phyloP scores from a whole-genome alignment of 2,113 vertebrate genomes.

The Hippoglossus stenolepis region DNA sequence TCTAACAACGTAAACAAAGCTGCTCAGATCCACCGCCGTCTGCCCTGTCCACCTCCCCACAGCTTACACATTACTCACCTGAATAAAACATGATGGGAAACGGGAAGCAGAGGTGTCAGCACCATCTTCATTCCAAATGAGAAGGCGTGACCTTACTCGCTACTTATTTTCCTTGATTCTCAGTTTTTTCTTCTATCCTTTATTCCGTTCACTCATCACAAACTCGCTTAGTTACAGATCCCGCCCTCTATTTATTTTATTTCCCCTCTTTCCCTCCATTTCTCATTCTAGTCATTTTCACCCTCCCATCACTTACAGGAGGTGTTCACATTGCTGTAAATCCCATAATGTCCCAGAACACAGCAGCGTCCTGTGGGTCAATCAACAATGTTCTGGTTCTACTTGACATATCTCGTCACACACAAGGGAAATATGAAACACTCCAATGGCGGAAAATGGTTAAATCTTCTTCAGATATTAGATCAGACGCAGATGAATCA shows the following conservation, averaged over 20 bases:
- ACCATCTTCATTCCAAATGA: conserved; percentile 33
- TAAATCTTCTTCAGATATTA: conserved; percentile 26
- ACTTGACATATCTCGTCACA: background rate
- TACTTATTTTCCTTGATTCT: background rate
- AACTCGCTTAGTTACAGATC: background rate
- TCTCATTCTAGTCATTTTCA: background rate
- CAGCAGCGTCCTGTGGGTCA: conserved; percentile 7
- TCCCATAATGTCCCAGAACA: conserved; percentile 5
- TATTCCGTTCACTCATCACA: background rate
- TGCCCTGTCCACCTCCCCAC: conserved; percentile 46
- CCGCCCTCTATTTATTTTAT: background rate
- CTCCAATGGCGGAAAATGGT: conserved; percentile 23
- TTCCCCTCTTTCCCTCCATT: background rate
- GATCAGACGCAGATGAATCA: conserved; percentile 27
- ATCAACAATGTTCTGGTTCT: conserved; percentile 1
- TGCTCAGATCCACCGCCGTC: conserved; percentile 46
- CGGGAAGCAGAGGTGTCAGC: conserved; percentile 48
- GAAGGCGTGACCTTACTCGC: conserved; percentile 21
- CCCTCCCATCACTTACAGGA: background rate
- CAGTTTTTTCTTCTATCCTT: background rate
- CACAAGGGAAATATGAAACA: conserved; percentile 13
- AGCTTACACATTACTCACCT: conserved; percentile 48
- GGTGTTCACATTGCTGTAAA: conserved; percentile 16
- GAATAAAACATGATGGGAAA: conserved; percentile 72
- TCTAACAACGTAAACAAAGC: conserved; percentile 52